These are phyloP conservation scores for Heliothis virescens DNA, from an alignment of 1,140 invertebrate species.

Conservation along the genomic window DNA sequence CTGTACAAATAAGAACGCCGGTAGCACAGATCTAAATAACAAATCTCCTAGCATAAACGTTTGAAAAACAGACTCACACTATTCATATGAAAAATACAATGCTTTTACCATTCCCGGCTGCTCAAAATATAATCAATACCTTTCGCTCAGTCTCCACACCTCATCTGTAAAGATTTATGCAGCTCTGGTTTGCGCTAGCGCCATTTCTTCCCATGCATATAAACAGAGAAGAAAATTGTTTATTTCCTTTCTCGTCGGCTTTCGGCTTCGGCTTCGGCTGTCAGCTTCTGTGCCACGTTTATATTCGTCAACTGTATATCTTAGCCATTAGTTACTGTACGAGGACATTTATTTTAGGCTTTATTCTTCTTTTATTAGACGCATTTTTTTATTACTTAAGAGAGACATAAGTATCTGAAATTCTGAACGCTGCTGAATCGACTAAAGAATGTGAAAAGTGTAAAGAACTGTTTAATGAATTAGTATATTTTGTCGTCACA, in stretches of 20 bases:
- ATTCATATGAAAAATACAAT: slow-evolving; percentile 27
- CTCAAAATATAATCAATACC: slow-evolving; percentile 54
- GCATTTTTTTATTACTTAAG: neutral
- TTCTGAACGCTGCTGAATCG: too few species aligned
- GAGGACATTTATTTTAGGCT: neutral
- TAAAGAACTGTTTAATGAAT: too few species aligned
- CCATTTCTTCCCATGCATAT: slow-evolving; percentile 50
- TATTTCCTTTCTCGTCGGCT: slow-evolving; percentile 41
- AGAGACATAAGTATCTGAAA: neutral
- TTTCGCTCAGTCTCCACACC: slow-evolving; percentile 15
- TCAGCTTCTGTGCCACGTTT: slow-evolving; percentile 6
- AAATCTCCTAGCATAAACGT: neutral
- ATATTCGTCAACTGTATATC: slow-evolving; percentile 33
- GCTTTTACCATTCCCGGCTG: slow-evolving; percentile 6
- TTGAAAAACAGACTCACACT: slow-evolving; percentile 2
- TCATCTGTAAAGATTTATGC: slow-evolving; percentile 68
- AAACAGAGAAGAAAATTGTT: slow-evolving; percentile 35
- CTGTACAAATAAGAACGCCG: too few species aligned
- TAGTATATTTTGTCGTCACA: too few species aligned
- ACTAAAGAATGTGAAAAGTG: too few species aligned
- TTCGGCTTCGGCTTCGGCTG: slow-evolving; percentile 2
- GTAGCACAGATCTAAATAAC: neutral
- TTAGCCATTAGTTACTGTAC: slow-evolving; percentile 27
- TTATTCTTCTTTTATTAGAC: neutral
- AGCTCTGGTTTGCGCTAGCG: slow-evolving; percentile 43